Evolutionary conservation across 2,797 vertebrate species (phyloP).

Genomic region (Lacerta bilineata): DNA sequence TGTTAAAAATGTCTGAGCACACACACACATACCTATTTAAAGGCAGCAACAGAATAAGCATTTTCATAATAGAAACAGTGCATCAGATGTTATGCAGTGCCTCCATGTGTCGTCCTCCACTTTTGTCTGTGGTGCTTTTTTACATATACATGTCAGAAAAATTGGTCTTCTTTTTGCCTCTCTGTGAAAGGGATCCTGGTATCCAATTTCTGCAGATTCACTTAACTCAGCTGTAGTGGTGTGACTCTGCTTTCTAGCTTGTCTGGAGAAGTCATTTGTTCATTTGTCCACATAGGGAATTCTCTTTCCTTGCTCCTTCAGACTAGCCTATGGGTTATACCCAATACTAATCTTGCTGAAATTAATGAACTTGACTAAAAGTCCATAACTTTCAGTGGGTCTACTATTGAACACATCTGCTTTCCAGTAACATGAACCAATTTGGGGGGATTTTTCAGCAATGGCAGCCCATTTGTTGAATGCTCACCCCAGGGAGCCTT

Average conservation of each 20-base stretch:
- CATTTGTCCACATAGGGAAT: neutral
- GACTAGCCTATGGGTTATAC: too few species aligned
- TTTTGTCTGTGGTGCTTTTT: slow-evolving; percentile 1
- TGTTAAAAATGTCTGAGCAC: slow-evolving; percentile 55
- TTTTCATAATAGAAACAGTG: slow-evolving; percentile 12
- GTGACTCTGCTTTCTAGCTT: neutral
- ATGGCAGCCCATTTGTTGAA: too few species aligned
- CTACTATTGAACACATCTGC: too few species aligned
- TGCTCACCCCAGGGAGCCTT: too few species aligned
- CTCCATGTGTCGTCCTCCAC: slow-evolving; percentile 18
- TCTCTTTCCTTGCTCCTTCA: too few species aligned
- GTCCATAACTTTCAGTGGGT: too few species aligned
- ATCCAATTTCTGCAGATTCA: neutral
- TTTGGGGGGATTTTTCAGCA: too few species aligned
- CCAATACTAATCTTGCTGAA: too few species aligned
- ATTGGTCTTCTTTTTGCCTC: slow-evolving; percentile 9
- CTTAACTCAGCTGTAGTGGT: neutral
- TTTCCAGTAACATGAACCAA: too few species aligned
- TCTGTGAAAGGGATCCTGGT: neutral
- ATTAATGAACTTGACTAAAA: too few species aligned
- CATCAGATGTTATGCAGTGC: slow-evolving; percentile 1
- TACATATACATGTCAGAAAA: slow-evolving; percentile 19
- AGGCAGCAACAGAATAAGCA: neutral
- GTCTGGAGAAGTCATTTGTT: neutral
- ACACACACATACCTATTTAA: neutral